A percentile compares a stretch with the other conserved stretches of the same genome.
phyloP scores from a whole-genome alignment of 92 coral and sea anemone genomes.

The Pocillopora meandrina region DNA sequence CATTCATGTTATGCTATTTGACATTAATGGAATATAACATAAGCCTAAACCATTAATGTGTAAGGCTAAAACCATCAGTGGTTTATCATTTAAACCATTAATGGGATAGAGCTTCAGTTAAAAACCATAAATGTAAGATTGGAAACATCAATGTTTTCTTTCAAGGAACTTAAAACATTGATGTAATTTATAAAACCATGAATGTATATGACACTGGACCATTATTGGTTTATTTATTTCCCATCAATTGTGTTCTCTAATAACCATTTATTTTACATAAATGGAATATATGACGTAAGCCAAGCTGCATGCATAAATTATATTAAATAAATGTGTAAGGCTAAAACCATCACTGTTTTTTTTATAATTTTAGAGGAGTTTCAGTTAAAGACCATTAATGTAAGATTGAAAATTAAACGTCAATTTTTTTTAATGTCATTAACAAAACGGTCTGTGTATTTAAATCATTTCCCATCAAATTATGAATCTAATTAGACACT shows the following conservation, averaged over 20 bases:
- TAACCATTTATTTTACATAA: background rate
- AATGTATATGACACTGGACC: background rate
- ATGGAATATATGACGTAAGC: background rate
- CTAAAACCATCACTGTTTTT: background rate
- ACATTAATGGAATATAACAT: background rate
- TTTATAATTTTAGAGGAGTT: background rate
- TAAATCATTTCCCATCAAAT: background rate
- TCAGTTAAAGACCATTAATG: background rate
- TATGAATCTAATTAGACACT: background rate
- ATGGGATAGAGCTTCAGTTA: background rate
- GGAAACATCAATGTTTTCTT: background rate
- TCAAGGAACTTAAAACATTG: background rate
- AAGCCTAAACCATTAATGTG: slow-evolving; percentile 11
- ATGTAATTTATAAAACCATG: slow-evolving; percentile 8
- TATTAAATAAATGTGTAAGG: background rate
- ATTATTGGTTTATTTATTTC: background rate
- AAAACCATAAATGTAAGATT: background rate
- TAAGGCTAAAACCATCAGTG: slow-evolving; percentile 1
- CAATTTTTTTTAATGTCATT: background rate
- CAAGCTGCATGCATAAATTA: background rate
- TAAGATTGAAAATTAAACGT: no score
- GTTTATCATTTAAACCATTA: background rate
- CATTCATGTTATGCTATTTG: background rate
- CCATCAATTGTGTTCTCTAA: background rate
- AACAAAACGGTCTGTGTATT: background rate